Evolutionary conservation across 1,140 invertebrate genomes (phyloP).

Genomic region (Magallana gigas): DNA sequence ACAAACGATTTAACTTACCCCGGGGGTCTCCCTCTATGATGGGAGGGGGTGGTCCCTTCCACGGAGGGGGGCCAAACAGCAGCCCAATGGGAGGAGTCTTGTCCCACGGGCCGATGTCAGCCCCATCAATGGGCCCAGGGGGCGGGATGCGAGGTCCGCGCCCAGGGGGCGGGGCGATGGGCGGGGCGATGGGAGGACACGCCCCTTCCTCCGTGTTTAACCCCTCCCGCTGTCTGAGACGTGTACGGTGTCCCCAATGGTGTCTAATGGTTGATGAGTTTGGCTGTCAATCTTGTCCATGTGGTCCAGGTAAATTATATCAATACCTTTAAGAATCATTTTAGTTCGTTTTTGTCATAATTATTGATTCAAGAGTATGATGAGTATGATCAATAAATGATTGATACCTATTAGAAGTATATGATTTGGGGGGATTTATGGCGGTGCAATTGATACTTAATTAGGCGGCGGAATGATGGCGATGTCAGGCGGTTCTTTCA

Average conservation of each 20-base stretch:
- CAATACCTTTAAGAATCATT: too few species aligned
- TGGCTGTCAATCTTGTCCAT: constrained; percentile 55
- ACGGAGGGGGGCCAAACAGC: constrained; percentile 24
- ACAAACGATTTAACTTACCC: background rate
- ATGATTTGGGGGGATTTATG: too few species aligned
- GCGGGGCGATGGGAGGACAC: constrained; percentile 34
- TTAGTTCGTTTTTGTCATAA: too few species aligned
- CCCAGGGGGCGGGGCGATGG: constrained; percentile 23
- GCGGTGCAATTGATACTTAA: background rate
- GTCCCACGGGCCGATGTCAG: constrained; percentile 9
- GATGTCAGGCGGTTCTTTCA: background rate
- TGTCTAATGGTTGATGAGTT: constrained; percentile 46
- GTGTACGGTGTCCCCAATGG: constrained; percentile 49
- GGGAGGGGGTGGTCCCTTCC: constrained; percentile 26
- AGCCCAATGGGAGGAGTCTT: constrained; percentile 15
- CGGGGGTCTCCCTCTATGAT: background rate
- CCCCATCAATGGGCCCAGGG: constrained; percentile 19
- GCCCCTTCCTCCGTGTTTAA: constrained; percentile 47
- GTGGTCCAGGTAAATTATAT: constrained; percentile 46
- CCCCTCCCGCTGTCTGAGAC: constrained; percentile 36
- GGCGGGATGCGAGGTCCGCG: constrained; percentile 41
- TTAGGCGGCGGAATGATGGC: constrained; percentile 21
- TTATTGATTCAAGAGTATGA: too few species aligned
- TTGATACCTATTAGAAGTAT: too few species aligned
- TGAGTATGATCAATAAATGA: too few species aligned